phyloP scores from a whole-genome alignment of 2,888 invertebrate species.

The Drosophila greeni region DNA sequence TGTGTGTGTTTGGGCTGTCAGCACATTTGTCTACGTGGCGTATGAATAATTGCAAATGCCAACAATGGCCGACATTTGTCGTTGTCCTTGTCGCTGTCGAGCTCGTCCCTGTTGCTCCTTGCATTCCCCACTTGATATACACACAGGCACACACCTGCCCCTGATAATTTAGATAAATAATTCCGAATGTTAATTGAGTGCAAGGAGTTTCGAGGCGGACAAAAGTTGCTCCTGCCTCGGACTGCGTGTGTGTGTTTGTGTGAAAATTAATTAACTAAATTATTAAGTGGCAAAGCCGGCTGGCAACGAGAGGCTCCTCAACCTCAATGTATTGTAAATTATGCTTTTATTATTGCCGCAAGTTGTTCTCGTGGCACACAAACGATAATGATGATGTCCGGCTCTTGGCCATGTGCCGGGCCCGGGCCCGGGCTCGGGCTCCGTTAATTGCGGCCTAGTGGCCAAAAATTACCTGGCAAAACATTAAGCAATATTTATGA shows the following conservation, averaged over 20 bases:
- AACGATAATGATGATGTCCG: conserved; percentile 68
- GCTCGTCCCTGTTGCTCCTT: conserved; percentile 20
- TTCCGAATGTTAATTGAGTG: conserved; percentile 72
- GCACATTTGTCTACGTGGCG: conserved; percentile 74
- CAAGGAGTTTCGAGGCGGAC: conserved; percentile 60
- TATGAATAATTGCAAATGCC: conserved; percentile 73
- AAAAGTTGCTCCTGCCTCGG: conserved; percentile 37
- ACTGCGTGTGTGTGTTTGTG: conserved; percentile 40
- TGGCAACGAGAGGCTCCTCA: conserved; percentile 1
- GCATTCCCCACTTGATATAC: conserved; percentile 39
- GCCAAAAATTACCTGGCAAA: conserved; percentile 65
- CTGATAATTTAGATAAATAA: conserved; percentile 70
- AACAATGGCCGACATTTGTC: conserved; percentile 67
- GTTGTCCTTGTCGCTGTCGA: conserved; percentile 23
- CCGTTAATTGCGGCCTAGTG: conserved; percentile 73
- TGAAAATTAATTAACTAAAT: conserved; percentile 72
- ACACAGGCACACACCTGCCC: conserved; percentile 15
- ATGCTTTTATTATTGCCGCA: conserved; percentile 69
- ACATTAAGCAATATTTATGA: conserved; percentile 72
- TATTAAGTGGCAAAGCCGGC: conserved; percentile 52
- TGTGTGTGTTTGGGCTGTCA: conserved; percentile 55
- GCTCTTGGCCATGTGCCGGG: conserved; percentile 56
- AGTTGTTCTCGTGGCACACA: conserved; percentile 61
- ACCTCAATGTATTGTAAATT: conserved; percentile 64
- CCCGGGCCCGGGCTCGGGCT: too few species aligned